Conservation (phyloP, 2,888 invertebrate species). For the Petrophora chlorosata region DNA sequence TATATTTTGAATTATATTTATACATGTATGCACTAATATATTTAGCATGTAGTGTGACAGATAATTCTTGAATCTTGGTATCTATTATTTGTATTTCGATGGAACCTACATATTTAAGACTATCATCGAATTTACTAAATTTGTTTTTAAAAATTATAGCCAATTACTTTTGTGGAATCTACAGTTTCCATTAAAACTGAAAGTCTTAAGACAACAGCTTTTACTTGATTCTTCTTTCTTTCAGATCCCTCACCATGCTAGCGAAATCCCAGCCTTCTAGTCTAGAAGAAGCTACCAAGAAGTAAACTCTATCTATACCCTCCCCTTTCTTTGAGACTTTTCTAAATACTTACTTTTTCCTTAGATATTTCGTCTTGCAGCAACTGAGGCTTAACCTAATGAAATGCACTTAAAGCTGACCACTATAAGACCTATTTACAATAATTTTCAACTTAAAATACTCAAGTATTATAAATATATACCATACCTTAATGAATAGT, state of each 20-base stretch:
- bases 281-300: slow-evolving; percentile 63
- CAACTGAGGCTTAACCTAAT: slow-evolving; percentile 38
- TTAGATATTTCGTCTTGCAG: slow-evolving; percentile 33
- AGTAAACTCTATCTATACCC: slow-evolving; percentile 48
- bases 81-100: slow-evolving; percentile 4
- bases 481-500: not conserved
- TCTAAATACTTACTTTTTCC: slow-evolving; percentile 12
- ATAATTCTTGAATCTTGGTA: not conserved
- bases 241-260: slow-evolving; percentile 75
- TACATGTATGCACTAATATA: too few relatives aligned
- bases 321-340: slow-evolving; percentile 30
- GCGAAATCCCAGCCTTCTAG: slow-evolving; percentile 73
- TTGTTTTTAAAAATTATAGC: not conserved
- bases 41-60: slow-evolving; percentile 16
- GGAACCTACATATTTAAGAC: slow-evolving; percentile 1
- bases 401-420: slow-evolving; percentile 19
- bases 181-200: slow-evolving; percentile 10
- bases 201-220: not conserved
- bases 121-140: not conserved
- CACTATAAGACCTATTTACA: not conserved
- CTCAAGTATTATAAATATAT: not conserved
- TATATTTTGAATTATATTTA: too few relatives aligned
- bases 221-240: slow-evolving; percentile 38
- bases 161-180: too few relatives aligned
- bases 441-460: not conserved